Base-by-base conservation (phyloP, 35 echinoderm and acorn worm species). In the Hemicentrotus pulcherrimus region DNA sequence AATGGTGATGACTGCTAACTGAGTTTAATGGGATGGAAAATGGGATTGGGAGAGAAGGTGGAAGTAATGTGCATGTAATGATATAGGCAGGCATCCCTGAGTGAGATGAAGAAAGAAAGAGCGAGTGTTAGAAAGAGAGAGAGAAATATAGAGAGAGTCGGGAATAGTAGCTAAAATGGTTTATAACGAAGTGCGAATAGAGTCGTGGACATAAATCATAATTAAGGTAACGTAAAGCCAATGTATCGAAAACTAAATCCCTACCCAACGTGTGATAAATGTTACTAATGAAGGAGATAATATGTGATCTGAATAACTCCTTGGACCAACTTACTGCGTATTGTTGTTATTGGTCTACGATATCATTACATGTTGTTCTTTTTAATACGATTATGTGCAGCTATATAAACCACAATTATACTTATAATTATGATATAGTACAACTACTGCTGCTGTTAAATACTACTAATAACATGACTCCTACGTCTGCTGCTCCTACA, bases 11-110 rank as follows among this genome's bases (percentile, higher is more conserved):
- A 45, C 88, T 47, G 32, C 88, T 90, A 47, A 90, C 88, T 16
- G 88, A 10, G 31, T 32, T 30, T 90, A 90, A 90, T 90, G 88
- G 88, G 88, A 33, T 90, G 88, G 88, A 90, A 90, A 90, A 90
- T 90, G 32, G 88, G 88, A 90, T 90, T 47, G 88, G 88, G n/a
- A 45, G 33, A 46, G 88, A 45, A 90, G 88, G 88, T 28, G 88
- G 88, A 90, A 90, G 19, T 90, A 90, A 90, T 90, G 32, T 90
- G 65, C 65, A 78, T 78, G 19, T 78, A 78, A 78, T 78, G 65
- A 78, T 78, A 78, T 28, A 78, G 65, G 65, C 65, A 78, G 65
- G 65, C 19, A n/a, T 55, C 50, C 50, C 50, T 55, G 65, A 78
- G 22, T 22, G 65, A 78, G 22, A 78, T 22, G 65, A 28, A 78